Percentiles rank a stretch among this genome's conserved stretches.
phyloP scores from a whole-genome alignment of 1,140 invertebrate genomes.

The Laupala kohalensis region DNA sequence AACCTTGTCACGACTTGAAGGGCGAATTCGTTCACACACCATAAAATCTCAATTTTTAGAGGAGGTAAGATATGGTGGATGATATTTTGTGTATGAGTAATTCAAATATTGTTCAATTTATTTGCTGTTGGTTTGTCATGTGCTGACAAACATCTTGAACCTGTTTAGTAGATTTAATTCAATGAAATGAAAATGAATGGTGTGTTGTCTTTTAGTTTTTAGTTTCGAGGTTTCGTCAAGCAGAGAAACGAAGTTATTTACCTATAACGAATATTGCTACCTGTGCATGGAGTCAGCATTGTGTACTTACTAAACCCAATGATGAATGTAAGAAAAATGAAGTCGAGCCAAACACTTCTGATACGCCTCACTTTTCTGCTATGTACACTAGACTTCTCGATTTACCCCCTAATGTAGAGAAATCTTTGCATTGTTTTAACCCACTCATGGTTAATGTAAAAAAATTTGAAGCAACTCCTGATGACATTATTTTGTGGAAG shows the following conservation, averaged over 20 bases:
- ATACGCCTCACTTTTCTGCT: neutral
- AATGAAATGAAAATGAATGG: neutral
- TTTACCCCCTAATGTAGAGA: neutral
- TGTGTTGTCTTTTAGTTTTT: neutral
- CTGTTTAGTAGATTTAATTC: neutral
- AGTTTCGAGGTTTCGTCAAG: neutral
- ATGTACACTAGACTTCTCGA: neutral
- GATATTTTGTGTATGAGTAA: neutral
- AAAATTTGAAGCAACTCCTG: conserved; percentile 1
- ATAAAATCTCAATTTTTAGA: neutral
- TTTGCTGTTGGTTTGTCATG: neutral
- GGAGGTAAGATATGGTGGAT: conserved; percentile 1
- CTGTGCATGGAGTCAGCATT: neutral
- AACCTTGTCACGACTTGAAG: neutral
- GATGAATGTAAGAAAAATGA: neutral
- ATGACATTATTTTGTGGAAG: conserved; percentile 18
- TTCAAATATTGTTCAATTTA: neutral
- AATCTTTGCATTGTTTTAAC: conserved; percentile 9
- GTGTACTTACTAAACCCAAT: no score
- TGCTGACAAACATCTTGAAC: neutral
- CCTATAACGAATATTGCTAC: neutral
- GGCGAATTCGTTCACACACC: neutral
- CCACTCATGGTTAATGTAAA: conserved; percentile 9
- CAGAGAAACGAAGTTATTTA: neutral
- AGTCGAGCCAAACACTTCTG: neutral